A percentile compares a stretch with the other conserved stretches of the same genome.
These are phyloP conservation scores for Thymelicus lineola DNA, from an alignment of 2,888 invertebrate species.

Conservation along the genomic window DNA sequence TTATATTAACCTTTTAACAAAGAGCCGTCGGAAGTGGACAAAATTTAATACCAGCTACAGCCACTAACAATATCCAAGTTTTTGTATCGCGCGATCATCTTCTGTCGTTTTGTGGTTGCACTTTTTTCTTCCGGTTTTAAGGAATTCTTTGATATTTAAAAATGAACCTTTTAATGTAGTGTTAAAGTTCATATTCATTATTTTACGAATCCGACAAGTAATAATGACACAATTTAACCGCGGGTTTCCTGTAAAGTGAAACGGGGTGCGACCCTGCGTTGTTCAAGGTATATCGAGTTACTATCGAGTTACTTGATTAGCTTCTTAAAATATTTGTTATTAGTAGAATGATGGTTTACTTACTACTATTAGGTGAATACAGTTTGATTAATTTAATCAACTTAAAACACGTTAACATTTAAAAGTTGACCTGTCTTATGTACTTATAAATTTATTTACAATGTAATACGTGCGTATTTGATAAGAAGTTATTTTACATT, in stretches of 20 bases:
- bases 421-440: no score
- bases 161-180: slow-evolving; percentile 20
- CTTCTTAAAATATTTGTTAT: slow-evolving; percentile 7
- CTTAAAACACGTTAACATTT: no score
- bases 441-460: no score
- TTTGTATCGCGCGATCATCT: slow-evolving; percentile 14
- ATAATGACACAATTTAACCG: slow-evolving; percentile 70
- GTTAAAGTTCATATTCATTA: slow-evolving; percentile 49
- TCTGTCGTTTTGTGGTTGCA: slow-evolving; percentile 38
- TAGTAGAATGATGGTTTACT: slow-evolving; percentile 37
- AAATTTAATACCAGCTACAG: slow-evolving; percentile 8
- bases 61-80: slow-evolving; percentile 22
- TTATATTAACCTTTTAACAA: slow-evolving; percentile 13
- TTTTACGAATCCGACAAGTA: slow-evolving; percentile 30
- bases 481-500: no score
- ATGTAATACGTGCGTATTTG: no score
- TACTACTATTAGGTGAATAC: neutral
- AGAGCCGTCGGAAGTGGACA: slow-evolving; percentile 14
- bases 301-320: slow-evolving; percentile 15
- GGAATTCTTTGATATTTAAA: neutral
- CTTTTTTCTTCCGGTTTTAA: slow-evolving; percentile 38
- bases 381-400: no score
- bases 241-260: slow-evolving; percentile 78
- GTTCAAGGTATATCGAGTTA: slow-evolving; percentile 63
- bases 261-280: slow-evolving; percentile 67